Conservation (phyloP, 53 echinoderm and acorn worm species). For the Echinarachnius parma region DNA sequence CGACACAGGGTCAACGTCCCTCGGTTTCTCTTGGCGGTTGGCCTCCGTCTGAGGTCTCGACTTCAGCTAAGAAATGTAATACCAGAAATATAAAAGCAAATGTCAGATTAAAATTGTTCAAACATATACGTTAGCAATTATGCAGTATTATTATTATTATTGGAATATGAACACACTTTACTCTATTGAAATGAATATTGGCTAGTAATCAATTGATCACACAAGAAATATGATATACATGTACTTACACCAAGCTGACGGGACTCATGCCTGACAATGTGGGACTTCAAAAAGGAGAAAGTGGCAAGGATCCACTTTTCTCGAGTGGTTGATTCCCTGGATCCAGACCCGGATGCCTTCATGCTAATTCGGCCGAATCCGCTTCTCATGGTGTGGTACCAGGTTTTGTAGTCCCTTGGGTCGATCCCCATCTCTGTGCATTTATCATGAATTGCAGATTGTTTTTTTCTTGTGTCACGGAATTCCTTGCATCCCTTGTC, state of each 20-base stretch:
- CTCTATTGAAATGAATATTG: neutral
- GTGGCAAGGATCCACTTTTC: slow-evolving; percentile 4
- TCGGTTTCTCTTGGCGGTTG: neutral
- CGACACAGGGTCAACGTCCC: neutral
- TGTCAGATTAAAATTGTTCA: neutral
- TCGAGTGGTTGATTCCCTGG: neutral
- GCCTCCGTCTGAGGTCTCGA: neutral
- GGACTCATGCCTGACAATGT: slow-evolving; percentile 19
- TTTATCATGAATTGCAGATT: neutral
- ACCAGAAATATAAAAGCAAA: neutral
- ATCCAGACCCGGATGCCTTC: slow-evolving; percentile 5
- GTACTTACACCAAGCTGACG: slow-evolving; percentile 12
- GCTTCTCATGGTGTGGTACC: slow-evolving; percentile 19
- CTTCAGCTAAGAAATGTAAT: neutral
- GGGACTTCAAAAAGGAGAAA: slow-evolving; percentile 12
- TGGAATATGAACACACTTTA: neutral
- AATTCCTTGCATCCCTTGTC: slow-evolving; percentile 3
- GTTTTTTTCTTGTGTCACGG: neutral
- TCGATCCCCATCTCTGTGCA: slow-evolving; percentile 12
- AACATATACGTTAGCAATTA: neutral
- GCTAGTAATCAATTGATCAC: neutral
- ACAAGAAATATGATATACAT: neutral
- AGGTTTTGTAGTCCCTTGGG: slow-evolving; percentile 4
- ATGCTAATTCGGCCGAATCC: neutral
- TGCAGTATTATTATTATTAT: neutral